A percentile compares a stretch with the other conserved stretches of the same genome.
Conservation (phyloP, 2,113 vertebrate species). For the Bothrops jararaca region DNA sequence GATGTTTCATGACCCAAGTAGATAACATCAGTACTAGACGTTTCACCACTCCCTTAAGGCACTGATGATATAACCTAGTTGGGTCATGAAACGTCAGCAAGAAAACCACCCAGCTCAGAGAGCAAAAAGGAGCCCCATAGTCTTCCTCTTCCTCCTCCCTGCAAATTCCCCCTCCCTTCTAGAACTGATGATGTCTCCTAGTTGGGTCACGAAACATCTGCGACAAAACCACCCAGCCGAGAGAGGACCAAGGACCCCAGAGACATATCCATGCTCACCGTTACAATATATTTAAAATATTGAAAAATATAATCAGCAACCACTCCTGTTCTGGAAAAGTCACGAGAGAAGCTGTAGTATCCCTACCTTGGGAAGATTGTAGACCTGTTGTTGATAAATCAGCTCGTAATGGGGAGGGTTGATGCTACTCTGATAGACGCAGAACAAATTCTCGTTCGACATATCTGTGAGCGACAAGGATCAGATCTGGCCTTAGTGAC, state of each 20-base stretch:
- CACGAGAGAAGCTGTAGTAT: accelerated
- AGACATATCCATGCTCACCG: background rate
- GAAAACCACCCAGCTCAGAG: too few species aligned
- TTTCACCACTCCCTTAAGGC: background rate
- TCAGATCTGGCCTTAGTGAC: background rate
- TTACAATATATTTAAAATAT: too few species aligned
- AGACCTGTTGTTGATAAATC: slow-evolving; percentile 87
- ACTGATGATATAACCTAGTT: background rate
- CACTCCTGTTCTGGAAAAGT: background rate
- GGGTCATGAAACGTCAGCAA: background rate
- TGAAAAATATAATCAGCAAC: background rate
- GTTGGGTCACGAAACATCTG: background rate
- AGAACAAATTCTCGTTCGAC: slow-evolving; percentile 90
- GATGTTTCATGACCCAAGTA: too few species aligned
- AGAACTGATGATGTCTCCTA: too few species aligned
- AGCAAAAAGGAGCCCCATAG: too few species aligned
- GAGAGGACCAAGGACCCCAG: background rate
- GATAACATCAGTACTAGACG: background rate
- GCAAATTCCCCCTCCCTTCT: too few species aligned
- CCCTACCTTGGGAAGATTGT: slow-evolving; percentile 89
- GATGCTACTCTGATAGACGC: slow-evolving; percentile 90
- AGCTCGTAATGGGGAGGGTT: slow-evolving; percentile 94
- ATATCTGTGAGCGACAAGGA: slow-evolving; percentile 71
- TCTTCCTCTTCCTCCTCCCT: too few species aligned
- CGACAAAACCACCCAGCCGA: too few species aligned